Evolutionary conservation across 2,797 vertebrate genomes (phyloP).

Genomic region (Halcyon badia): DNA sequence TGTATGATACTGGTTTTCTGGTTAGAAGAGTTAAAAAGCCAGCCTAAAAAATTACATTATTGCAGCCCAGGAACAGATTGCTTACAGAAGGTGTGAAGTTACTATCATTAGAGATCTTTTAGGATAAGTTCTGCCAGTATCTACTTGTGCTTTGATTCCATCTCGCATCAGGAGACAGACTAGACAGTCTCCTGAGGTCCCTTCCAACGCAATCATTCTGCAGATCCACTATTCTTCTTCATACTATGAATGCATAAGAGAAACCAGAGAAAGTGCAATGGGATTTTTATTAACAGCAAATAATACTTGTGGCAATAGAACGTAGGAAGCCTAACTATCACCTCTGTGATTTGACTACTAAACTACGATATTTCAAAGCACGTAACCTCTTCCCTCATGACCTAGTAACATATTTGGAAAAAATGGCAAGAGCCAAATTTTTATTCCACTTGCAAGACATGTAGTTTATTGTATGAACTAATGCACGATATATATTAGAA

Average conservation of each 20-base stretch:
- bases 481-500: conserved; percentile 36
- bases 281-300: conserved; percentile 28
- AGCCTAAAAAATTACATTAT: conserved; percentile 4
- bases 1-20: background rate
- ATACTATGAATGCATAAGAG: background rate
- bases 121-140: background rate
- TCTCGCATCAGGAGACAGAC: background rate
- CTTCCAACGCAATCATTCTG: background rate
- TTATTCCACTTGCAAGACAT: background rate
- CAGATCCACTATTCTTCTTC: background rate
- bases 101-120: conserved; percentile 45
- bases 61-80: conserved; percentile 22
- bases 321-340: background rate
- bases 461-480: conserved; percentile 1
- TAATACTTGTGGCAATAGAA: conserved; percentile 11
- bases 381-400: background rate
- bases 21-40: background rate
- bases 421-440: background rate
- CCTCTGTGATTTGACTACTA: conserved; percentile 27
- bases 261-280: background rate
- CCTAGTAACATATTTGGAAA: background rate
- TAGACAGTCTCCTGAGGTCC: background rate
- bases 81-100: conserved; percentile 31
- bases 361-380: background rate
- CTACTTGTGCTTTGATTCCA: background rate